Evolutionary conservation across 1,140 invertebrate genomes (phyloP).

Genomic region (Bombus sibiricus): DNA sequence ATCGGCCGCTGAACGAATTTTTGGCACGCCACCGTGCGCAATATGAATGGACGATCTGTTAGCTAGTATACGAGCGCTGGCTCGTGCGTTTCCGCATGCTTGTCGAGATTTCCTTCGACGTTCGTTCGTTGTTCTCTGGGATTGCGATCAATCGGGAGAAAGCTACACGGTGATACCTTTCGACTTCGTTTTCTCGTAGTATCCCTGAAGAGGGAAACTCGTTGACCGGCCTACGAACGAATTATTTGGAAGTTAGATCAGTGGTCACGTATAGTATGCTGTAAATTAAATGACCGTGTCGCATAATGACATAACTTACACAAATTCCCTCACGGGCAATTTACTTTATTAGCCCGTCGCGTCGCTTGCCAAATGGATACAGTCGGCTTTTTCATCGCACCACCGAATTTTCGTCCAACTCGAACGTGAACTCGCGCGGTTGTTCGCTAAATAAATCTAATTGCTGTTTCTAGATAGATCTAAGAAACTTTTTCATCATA

Average conservation of each 20-base stretch:
- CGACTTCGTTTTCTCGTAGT: not conserved
- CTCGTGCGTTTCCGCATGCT: constrained; percentile 19
- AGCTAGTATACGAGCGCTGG: constrained; percentile 4
- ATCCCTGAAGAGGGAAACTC: not conserved
- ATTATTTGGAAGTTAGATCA: not conserved
- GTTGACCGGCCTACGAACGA: not conserved
- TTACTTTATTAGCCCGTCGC: constrained; percentile 13
- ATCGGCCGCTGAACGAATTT: constrained; percentile 29
- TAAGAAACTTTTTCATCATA: not conserved
- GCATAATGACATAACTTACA: constrained; percentile 3
- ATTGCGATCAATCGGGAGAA: not conserved
- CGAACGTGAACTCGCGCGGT: not conserved
- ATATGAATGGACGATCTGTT: constrained; percentile 40
- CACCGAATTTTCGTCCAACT: not conserved
- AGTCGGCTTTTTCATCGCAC: not conserved
- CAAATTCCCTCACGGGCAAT: constrained; percentile 1
- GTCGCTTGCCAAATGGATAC: constrained; percentile 3
- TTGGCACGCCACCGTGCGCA: constrained; percentile 26
- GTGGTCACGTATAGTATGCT: not conserved
- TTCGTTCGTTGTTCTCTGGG: no score
- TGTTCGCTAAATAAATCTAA: not conserved
- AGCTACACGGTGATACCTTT: not conserved
- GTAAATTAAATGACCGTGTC: not conserved
- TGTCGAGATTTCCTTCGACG: not conserved
- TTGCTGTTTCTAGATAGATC: not conserved